phyloP scores from a whole-genome alignment of 1,140 invertebrate genomes.

The Dendroctonus ponderosae region DNA sequence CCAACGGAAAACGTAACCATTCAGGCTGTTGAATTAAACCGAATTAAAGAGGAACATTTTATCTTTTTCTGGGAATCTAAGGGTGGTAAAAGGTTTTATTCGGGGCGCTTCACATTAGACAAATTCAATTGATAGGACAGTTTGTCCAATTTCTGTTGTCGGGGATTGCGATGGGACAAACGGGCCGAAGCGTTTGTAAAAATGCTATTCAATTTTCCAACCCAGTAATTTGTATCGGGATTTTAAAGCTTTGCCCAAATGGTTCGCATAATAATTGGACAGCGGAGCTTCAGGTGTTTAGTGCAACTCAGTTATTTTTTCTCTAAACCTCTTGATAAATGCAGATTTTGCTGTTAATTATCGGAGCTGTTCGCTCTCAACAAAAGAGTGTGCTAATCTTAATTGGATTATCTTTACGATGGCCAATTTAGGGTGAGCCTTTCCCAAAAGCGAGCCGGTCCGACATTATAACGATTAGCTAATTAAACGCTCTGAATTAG shows the following conservation, averaged over 20 bases:
- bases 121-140: conserved; percentile 23
- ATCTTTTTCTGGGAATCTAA: conserved; percentile 21
- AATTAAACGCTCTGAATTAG: not conserved
- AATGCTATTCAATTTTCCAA: not conserved
- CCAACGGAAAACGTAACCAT: conserved; percentile 29
- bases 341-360: conserved; percentile 6
- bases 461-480: not conserved
- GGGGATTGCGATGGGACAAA: not conserved
- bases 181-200: not conserved
- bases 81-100: conserved; percentile 29
- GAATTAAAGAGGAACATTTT: conserved; percentile 35
- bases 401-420: conserved; percentile 29
- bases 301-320: too few species aligned
- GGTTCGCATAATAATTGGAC: too few species aligned
- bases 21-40: conserved; percentile 35
- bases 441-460: not conserved
- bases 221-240: too few species aligned
- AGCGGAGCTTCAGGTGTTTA: too few species aligned
- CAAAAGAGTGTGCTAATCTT: conserved; percentile 31
- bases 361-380: conserved; percentile 25
- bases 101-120: conserved; percentile 17
- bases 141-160: conserved; percentile 14
- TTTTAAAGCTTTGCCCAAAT: too few species aligned
- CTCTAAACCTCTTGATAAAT: too few species aligned
- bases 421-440: conserved; percentile 3